Evolutionary conservation across 2,888 invertebrate genomes (phyloP).

Genomic region (Trissolcus japonicus): DNA sequence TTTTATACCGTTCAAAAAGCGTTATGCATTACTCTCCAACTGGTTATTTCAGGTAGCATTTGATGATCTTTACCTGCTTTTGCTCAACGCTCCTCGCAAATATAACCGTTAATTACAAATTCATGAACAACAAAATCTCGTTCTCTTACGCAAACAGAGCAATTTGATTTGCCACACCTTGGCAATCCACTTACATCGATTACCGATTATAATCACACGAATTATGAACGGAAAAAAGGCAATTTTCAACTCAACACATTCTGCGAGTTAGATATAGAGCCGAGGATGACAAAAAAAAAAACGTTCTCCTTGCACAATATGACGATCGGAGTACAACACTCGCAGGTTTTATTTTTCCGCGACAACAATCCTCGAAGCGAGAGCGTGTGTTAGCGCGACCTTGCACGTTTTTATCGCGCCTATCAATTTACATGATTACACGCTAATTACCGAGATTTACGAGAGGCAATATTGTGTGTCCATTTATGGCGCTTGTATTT

Average conservation of each 20-base stretch:
- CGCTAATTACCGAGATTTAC: conserved; percentile 42
- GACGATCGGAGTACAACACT: not conserved
- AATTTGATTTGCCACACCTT: conserved; percentile 48
- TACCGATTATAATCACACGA: conserved; percentile 44
- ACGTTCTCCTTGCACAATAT: conserved; percentile 13
- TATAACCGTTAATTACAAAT: conserved; percentile 40
- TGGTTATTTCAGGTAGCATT: conserved; percentile 38
- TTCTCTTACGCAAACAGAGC: conserved; percentile 35
- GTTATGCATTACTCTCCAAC: conserved; percentile 34
- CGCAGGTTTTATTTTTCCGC: not conserved
- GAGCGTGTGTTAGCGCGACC: conserved; percentile 7
- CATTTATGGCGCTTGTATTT: no score
- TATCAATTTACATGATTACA: conserved; percentile 58
- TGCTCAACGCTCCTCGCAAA: conserved; percentile 33
- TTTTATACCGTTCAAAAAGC: not conserved
- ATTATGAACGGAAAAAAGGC: conserved; percentile 35
- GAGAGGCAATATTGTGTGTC: conserved; percentile 7
- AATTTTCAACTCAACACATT: conserved; percentile 56
- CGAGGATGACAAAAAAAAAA: conserved; percentile 4
- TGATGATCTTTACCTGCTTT: conserved; percentile 29
- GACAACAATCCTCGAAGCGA: conserved; percentile 1
- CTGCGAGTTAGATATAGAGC: not conserved
- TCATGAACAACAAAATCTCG: conserved; percentile 32
- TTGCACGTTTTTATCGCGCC: conserved; percentile 37
- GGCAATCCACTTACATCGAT: conserved; percentile 44